Conservation (phyloP, 2,113 vertebrate genomes). For the Mirounga angustirostris region DNA sequence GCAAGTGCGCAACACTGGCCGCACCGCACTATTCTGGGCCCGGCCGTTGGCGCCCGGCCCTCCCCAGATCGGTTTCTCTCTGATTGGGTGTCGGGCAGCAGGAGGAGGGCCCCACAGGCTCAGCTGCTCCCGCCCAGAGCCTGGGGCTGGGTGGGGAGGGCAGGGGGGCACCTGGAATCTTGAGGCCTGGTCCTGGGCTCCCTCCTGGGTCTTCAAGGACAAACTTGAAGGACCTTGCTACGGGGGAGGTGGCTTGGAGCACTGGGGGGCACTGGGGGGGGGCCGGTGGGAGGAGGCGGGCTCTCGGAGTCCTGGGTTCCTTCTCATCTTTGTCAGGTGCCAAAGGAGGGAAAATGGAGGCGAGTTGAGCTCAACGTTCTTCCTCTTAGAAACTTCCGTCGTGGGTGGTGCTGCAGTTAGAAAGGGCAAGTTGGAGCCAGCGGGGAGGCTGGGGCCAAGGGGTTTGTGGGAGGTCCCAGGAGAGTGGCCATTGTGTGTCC, state of each 20-base stretch:
- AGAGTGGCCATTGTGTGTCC: neutral
- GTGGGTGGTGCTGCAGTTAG: neutral
- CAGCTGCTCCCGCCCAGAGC: slow-evolving; percentile 10
- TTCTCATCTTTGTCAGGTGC: neutral
- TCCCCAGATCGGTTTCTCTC: slow-evolving; percentile 65
- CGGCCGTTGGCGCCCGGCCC: slow-evolving; percentile 48
- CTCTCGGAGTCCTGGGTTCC: neutral
- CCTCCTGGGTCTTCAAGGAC: neutral
- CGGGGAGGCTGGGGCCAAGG: neutral
- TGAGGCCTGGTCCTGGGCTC: neutral
- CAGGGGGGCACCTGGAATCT: neutral
- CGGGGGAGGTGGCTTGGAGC: neutral
- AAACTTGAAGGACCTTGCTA: neutral
- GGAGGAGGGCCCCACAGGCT: neutral
- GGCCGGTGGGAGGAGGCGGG: neutral
- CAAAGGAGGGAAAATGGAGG: neutral
- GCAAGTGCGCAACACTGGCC: neutral
- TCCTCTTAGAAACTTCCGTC: neutral
- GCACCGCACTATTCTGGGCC: slow-evolving; percentile 78
- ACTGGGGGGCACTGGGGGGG: neutral
- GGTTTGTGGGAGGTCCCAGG: neutral
- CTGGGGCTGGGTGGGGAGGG: neutral
- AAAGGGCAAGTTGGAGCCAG: neutral
- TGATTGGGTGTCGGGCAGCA: slow-evolving; percentile 64
- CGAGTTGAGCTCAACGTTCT: neutral